Percentiles rank a stretch among this genome's conserved stretches.
These are phyloP conservation scores for Diorhabda elongata DNA, from an alignment of 1,140 invertebrate genomes.

Conservation along the genomic window DNA sequence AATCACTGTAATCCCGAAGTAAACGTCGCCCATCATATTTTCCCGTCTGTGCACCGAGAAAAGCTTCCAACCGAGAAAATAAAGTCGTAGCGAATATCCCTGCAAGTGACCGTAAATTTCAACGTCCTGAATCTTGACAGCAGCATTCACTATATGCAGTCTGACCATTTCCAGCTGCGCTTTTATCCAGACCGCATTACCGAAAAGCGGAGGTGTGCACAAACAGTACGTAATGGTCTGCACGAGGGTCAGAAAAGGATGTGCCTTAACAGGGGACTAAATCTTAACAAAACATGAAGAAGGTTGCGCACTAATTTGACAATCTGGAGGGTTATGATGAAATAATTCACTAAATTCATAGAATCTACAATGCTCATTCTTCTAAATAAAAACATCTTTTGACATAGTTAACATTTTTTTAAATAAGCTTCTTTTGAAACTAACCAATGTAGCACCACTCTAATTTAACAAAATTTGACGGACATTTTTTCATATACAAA, in stretches of 20 bases:
- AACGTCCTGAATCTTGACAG: slow-evolving; percentile 3
- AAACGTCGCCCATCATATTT: not conserved
- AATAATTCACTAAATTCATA: too few species aligned
- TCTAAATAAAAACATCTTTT: too few species aligned
- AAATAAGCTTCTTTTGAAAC: too few species aligned
- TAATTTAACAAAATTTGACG: too few species aligned
- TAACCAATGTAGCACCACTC: too few species aligned
- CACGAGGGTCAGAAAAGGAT: slow-evolving; percentile 16
- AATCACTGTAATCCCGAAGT: slow-evolving; percentile 2
- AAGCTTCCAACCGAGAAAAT: slow-evolving; percentile 2
- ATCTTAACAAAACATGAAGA: too few species aligned
- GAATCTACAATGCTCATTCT: too few species aligned
- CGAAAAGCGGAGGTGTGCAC: slow-evolving; percentile 22
- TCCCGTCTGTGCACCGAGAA: not conserved
- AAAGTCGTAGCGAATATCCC: not conserved
- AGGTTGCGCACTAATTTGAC: too few species aligned
- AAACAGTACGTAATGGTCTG: slow-evolving; percentile 24
- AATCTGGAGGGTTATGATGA: too few species aligned
- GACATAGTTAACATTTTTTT: too few species aligned
- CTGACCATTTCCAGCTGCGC: slow-evolving; percentile 14
- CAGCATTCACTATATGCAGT: slow-evolving; percentile 8
- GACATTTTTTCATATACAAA: too few species aligned
- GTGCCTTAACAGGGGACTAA: too few species aligned
- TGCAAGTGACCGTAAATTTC: slow-evolving; percentile 11
- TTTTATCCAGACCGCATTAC: slow-evolving; percentile 24